Evolutionary conservation across 2,888 invertebrate species (phyloP).

Genomic region (Ormyrus nitidulus): DNA sequence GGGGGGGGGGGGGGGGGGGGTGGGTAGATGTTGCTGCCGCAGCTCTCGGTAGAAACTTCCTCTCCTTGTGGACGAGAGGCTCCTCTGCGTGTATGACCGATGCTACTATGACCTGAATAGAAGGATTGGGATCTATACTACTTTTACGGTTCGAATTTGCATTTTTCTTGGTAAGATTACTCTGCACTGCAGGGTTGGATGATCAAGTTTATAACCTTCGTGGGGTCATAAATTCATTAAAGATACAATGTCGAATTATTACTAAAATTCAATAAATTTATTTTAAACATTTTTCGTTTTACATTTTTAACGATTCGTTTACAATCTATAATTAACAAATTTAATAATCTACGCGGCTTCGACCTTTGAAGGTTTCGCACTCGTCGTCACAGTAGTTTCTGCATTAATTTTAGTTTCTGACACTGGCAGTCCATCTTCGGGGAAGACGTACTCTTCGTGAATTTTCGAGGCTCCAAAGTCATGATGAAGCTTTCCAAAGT

Average conservation of each 20-base stretch:
- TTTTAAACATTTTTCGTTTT: conserved; percentile 21
- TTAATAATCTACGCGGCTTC: conserved; percentile 13
- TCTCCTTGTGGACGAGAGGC: no score
- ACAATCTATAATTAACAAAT: conserved; percentile 36
- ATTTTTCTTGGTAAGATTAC: no score
- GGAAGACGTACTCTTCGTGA: conserved; percentile 47
- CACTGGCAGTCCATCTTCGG: conserved; percentile 18
- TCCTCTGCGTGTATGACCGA: no score
- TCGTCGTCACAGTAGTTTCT: conserved; percentile 6
- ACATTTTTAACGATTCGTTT: conserved; percentile 20
- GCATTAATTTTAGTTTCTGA: conserved; percentile 28
- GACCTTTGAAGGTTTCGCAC: conserved; percentile 1
- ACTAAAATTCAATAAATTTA: conserved; percentile 33
- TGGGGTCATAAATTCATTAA: no score
- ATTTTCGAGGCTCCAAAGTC: conserved; percentile 48
- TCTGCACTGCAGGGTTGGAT: no score
- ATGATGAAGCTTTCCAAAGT: conserved; percentile 21
- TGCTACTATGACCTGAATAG: no score
- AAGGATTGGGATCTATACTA: no score
- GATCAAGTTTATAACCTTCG: no score
- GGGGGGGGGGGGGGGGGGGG: no score
- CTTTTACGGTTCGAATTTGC: no score
- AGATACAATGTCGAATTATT: background rate
- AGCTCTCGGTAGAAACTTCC: background rate
- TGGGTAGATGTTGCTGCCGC: conserved; percentile 1